Evolutionary conservation across 2,888 invertebrate genomes (phyloP).

Genomic region (Sabatieria punctata): DNA sequence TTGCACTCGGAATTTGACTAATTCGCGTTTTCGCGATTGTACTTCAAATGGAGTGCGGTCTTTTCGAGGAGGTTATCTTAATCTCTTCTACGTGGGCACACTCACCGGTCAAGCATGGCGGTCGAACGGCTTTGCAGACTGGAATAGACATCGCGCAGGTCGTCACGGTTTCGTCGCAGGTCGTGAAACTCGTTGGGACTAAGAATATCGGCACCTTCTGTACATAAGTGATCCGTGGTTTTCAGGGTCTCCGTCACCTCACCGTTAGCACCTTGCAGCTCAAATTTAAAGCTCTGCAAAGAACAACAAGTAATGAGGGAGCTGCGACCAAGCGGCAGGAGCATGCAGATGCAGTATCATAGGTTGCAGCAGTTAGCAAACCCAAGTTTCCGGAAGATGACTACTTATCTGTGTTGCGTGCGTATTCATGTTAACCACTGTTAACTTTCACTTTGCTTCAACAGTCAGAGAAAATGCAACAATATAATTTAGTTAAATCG

Average conservation of each 20-base stretch:
- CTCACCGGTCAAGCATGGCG: constrained; percentile 44
- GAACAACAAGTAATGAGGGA: too few relatives aligned
- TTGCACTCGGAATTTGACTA: too few relatives aligned
- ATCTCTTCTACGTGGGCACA: too few relatives aligned
- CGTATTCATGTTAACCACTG: too few relatives aligned
- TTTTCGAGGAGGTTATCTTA: too few relatives aligned
- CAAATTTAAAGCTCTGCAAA: constrained; percentile 71
- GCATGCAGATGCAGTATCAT: not conserved
- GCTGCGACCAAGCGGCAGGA: constrained; percentile 9
- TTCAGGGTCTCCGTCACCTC: constrained; percentile 68
- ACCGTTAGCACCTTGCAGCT: constrained; percentile 64
- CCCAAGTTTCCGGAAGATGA: not conserved
- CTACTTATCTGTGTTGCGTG: too few relatives aligned
- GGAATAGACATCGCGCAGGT: constrained; percentile 62
- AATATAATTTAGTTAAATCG: too few relatives aligned
- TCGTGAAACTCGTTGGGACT: constrained; percentile 75
- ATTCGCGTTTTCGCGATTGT: too few relatives aligned
- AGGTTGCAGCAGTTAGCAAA: not conserved
- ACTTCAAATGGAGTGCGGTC: too few relatives aligned
- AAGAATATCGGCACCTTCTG: constrained; percentile 74
- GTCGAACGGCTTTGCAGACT: constrained; percentile 61
- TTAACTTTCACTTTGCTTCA: too few relatives aligned
- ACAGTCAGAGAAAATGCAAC: too few relatives aligned
- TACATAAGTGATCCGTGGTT: constrained; percentile 69
- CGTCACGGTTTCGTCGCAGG: constrained; percentile 66